Percentiles rank a stretch among this genome's conserved stretches.
phyloP scores from a whole-genome alignment of 2,113 vertebrate species.

The Tauraco erythrolophus region DNA sequence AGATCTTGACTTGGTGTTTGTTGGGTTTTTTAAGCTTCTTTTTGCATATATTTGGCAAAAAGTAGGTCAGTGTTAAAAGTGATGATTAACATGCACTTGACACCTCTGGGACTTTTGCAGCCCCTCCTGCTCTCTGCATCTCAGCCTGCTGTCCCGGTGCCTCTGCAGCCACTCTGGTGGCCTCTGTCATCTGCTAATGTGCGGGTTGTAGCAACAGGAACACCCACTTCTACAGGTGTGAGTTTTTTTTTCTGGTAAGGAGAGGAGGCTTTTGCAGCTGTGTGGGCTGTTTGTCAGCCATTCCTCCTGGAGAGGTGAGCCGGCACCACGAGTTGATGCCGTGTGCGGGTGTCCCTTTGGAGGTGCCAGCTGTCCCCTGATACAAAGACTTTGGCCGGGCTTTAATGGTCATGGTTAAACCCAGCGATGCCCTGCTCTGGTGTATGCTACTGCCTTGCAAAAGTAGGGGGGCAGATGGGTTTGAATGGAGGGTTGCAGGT shows the following conservation, averaged over 20 bases:
- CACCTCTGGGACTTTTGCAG: background rate
- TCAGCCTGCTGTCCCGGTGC: background rate
- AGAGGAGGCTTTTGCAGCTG: background rate
- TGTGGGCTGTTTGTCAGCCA: background rate
- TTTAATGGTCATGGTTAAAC: background rate
- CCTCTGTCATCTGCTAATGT: background rate
- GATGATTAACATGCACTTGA: background rate
- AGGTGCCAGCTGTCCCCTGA: background rate
- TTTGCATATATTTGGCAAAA: background rate
- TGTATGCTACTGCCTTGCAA: background rate
- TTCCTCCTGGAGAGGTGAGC: background rate
- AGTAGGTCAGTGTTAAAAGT: background rate
- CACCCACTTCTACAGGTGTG: background rate
- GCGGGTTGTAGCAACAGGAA: background rate
- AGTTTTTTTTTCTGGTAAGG: background rate
- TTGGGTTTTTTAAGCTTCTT: background rate
- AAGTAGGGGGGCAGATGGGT: background rate
- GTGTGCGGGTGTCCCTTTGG: background rate
- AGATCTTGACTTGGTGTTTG: background rate
- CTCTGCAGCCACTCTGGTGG: background rate
- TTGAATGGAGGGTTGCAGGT: background rate
- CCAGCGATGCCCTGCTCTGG: background rate
- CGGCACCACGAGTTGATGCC: background rate
- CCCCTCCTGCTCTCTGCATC: background rate
- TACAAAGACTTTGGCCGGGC: background rate